Percentiles rank a stretch among this genome's conserved stretches.
Evolutionary conservation across 2,113 vertebrate genomes (phyloP).

Genomic region (Phaethon lepturus): DNA sequence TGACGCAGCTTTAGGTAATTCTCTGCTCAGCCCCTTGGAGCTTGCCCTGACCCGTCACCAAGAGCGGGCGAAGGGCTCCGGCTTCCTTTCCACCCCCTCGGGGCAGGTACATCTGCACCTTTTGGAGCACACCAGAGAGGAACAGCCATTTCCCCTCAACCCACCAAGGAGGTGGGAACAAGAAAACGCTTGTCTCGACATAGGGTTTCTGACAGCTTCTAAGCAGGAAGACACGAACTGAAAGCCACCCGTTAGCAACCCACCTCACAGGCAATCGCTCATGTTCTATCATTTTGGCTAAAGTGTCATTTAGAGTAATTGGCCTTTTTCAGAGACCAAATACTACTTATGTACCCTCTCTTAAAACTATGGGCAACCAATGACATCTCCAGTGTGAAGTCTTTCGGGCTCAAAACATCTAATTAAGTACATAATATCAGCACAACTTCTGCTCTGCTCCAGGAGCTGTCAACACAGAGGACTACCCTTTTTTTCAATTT

Average conservation of each 20-base stretch:
- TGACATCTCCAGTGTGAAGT: background rate
- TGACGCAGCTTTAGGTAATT: background rate
- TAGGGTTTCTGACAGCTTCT: background rate
- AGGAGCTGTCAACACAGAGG: background rate
- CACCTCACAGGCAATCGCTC: background rate
- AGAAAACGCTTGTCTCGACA: background rate
- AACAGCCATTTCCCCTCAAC: background rate
- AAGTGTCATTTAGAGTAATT: constrained; percentile 4
- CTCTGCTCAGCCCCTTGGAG: background rate
- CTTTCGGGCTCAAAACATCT: background rate
- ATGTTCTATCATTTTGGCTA: background rate
- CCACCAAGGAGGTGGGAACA: background rate
- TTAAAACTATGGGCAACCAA: background rate
- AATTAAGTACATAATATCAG: background rate
- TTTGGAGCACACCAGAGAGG: background rate
- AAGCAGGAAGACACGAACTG: background rate
- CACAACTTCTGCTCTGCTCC: background rate
- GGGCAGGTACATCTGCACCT: background rate
- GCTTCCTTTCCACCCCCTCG: background rate
- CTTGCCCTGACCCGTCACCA: background rate
- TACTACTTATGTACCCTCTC: background rate
- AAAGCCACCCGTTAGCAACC: background rate
- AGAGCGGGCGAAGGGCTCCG: background rate
- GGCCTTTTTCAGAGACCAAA: background rate
- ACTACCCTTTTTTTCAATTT: background rate